A percentile compares a stretch with the other conserved stretches of the same genome.
phyloP scores from a whole-genome alignment of 2,888 invertebrate genomes.

The Loripinus fragilis region DNA sequence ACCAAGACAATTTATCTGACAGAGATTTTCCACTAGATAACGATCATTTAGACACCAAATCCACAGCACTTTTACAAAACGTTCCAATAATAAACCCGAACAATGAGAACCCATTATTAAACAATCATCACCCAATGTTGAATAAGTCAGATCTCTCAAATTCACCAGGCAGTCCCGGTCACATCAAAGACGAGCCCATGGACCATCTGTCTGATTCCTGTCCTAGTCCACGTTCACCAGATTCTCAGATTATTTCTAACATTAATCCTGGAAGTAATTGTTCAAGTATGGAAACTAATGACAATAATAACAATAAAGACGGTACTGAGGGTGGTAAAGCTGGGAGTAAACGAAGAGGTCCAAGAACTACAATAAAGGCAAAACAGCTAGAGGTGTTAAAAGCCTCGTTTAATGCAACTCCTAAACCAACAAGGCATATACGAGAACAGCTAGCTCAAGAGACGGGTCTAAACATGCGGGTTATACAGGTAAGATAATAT shows the following conservation, averaged over 20 bases:
- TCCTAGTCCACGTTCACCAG: constrained; percentile 19
- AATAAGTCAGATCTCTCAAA: constrained; percentile 13
- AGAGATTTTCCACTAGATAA: constrained; percentile 12
- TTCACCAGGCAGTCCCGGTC: not conserved
- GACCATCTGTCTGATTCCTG: constrained; percentile 23
- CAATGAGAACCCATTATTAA: not conserved
- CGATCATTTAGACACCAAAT: not conserved
- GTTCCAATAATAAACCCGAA: not conserved
- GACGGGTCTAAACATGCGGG: constrained; percentile 99
- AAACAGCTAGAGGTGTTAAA: constrained; percentile 99
- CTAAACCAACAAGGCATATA: constrained; percentile 99
- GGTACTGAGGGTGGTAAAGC: constrained; percentile 82
- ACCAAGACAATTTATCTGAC: constrained; percentile 40
- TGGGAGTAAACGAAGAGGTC: constrained; percentile 88
- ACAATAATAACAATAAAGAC: constrained; percentile 82
- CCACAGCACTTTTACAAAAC: constrained; percentile 2
- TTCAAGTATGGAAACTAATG: constrained; percentile 59
- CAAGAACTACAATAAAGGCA: constrained; percentile 99
- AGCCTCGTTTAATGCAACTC: constrained; percentile 99
- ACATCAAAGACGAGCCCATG: constrained; percentile 22
- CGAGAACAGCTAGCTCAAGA: constrained; percentile 99
- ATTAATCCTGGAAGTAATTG: constrained; percentile 53
- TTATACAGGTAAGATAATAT: constrained; percentile 93
- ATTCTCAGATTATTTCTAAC: constrained; percentile 6
- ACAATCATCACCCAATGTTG: constrained; percentile 5